These are phyloP conservation scores for Watsonalla cultraria DNA, from an alignment of 2,888 invertebrate species.

Conservation along the genomic window DNA sequence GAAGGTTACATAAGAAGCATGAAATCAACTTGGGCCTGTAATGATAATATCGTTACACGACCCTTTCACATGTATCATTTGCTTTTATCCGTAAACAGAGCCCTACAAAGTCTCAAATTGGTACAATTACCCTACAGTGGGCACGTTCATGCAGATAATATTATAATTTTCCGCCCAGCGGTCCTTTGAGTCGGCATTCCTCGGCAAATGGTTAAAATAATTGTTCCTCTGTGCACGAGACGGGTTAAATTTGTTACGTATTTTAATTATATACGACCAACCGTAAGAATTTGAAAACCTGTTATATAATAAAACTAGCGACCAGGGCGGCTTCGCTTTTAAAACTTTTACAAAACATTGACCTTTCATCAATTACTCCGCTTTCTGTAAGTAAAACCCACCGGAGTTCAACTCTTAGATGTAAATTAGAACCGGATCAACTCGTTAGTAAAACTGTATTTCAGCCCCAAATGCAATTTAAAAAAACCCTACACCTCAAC, in stretches of 20 bases:
- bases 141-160: background rate
- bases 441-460: too few species aligned
- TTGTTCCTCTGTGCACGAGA: background rate
- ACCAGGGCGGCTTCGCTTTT: too few species aligned
- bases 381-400: too few species aligned
- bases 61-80: background rate
- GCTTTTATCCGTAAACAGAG: background rate
- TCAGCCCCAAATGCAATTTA: too few species aligned
- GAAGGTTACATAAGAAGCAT: too few species aligned
- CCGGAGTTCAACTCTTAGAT: too few species aligned
- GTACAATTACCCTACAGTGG: background rate
- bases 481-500: too few species aligned
- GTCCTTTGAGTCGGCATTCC: background rate
- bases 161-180: background rate
- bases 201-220: background rate
- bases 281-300: background rate
- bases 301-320: too few species aligned
- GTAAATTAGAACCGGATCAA: too few species aligned
- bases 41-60: background rate
- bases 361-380: too few species aligned
- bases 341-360: too few species aligned
- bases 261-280: background rate
- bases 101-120: background rate
- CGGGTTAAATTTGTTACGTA: background rate
- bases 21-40: too few species aligned